A percentile compares a stretch with the other conserved stretches of the same genome.
Evolutionary conservation across 2,113 vertebrate species (phyloP).

Genomic region (Maccullochella peelii): DNA sequence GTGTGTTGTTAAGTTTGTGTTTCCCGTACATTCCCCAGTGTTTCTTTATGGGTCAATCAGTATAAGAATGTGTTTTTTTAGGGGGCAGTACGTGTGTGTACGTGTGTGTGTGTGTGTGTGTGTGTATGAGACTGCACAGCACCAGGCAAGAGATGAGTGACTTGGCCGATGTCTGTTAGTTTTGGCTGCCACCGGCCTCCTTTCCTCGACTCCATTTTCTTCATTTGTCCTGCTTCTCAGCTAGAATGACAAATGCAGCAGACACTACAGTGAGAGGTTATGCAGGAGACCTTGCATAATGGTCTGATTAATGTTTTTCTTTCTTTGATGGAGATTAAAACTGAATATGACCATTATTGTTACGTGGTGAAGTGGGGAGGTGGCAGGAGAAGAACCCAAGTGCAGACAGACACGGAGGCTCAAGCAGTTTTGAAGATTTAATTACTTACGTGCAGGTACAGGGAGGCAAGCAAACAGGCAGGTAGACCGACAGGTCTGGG

Average conservation of each 20-base stretch:
- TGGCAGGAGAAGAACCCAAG: too few relatives aligned
- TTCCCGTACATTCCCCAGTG: slow-evolving; percentile 10
- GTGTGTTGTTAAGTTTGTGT: background rate
- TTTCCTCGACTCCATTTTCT: slow-evolving; percentile 58
- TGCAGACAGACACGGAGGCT: too few relatives aligned
- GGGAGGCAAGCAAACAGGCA: too few relatives aligned
- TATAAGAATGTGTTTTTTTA: slow-evolving; percentile 66
- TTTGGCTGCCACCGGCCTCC: slow-evolving; percentile 72
- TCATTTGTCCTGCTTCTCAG: slow-evolving; percentile 59
- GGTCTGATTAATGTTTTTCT: slow-evolving; percentile 27
- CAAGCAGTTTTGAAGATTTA: too few relatives aligned
- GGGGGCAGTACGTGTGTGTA: slow-evolving; percentile 12
- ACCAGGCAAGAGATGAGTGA: slow-evolving; percentile 49
- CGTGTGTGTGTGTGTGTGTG: slow-evolving; percentile 32
- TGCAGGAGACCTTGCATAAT: slow-evolving; percentile 41
- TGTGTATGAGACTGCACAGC: slow-evolving; percentile 17
- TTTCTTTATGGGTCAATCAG: slow-evolving; percentile 37
- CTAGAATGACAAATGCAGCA: slow-evolving; percentile 66
- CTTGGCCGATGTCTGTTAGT: slow-evolving; percentile 73
- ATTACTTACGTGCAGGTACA: too few relatives aligned
- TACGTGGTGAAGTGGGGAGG: too few relatives aligned
- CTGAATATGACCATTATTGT: background rate
- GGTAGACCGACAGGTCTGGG: too few relatives aligned
- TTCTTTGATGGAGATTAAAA: slow-evolving; percentile 24
- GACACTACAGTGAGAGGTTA: slow-evolving; percentile 20